Evolutionary conservation across 30 jellyfish, hydroid and myxozoan genomes (phyloP).

Genomic region (Phacellophora camtschatica): DNA sequence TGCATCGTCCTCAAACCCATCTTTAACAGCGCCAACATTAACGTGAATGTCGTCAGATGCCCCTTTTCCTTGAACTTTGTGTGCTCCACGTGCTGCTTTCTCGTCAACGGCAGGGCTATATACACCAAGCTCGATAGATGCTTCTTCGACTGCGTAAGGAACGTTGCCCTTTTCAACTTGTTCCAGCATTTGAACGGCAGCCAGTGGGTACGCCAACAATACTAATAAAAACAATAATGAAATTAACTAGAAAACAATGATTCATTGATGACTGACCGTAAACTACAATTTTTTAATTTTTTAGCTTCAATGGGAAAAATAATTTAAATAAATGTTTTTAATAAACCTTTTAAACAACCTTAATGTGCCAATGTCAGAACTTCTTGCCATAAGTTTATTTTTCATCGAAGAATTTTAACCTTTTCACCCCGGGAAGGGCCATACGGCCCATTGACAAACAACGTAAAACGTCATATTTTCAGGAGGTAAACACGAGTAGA

Average conservation of each 20-base stretch:
- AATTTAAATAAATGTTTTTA: not conserved
- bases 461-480: too few relatives aligned
- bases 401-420: too few relatives aligned
- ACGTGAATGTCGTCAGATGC: too few relatives aligned
- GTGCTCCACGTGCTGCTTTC: not conserved
- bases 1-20: too few relatives aligned
- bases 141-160: constrained; percentile 8
- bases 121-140: not conserved
- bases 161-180: constrained; percentile 57
- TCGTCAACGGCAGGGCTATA: constrained; percentile 9
- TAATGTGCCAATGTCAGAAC: too few relatives aligned
- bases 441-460: too few relatives aligned
- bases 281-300: too few relatives aligned
- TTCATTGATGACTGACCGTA: not conserved
- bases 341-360: not conserved
- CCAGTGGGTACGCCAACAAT: constrained; percentile 82
- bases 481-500: too few relatives aligned
- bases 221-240: not conserved
- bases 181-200: constrained; percentile 75
- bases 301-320: not conserved
- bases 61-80: not conserved
- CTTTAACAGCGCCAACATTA: too few relatives aligned
- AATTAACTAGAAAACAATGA: not conserved
- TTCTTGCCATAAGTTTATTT: too few relatives aligned
- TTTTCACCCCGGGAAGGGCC: too few relatives aligned